Evolutionary conservation across 2,113 vertebrate species (phyloP).

Genomic region (Gadus macrocephalus): DNA sequence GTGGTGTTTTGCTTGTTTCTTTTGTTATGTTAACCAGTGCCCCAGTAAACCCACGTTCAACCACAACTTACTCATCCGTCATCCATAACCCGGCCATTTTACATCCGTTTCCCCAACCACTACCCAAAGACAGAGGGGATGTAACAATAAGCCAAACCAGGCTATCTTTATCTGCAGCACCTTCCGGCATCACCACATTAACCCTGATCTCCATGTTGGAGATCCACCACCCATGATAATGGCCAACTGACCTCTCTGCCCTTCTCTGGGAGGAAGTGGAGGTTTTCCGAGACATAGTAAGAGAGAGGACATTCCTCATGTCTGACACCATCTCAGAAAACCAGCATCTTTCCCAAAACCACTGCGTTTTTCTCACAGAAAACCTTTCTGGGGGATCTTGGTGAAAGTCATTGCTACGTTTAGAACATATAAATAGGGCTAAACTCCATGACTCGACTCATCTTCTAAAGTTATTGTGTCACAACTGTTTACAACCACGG

Average conservation of each 20-base stretch:
- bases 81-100: too few species aligned
- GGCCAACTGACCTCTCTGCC: conserved; percentile 37
- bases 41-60: too few species aligned
- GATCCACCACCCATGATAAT: conserved; percentile 49
- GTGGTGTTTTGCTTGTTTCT: too few species aligned
- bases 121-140: too few species aligned
- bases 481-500: too few species aligned
- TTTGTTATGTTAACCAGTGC: too few species aligned
- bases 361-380: conserved; percentile 23
- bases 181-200: background rate
- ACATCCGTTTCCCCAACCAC: too few species aligned
- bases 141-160: too few species aligned
- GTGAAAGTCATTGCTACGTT: background rate
- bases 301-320: conserved; percentile 55
- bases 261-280: conserved; percentile 39
- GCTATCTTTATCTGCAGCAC: too few species aligned
- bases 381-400: background rate
- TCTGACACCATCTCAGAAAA: conserved; percentile 63
- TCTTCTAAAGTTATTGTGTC: too few species aligned
- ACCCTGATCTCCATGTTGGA: conserved; percentile 23
- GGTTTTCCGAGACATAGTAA: conserved; percentile 35
- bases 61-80: too few species aligned
- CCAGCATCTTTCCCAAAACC: conserved; percentile 45
- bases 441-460: too few species aligned
- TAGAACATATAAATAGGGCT: background rate